Evolutionary conservation across 1,140 invertebrate genomes (phyloP), one percentile per base, ranked within the genome.

Genomic region (Hermatobates lingyangjiaoensis): DNA sequence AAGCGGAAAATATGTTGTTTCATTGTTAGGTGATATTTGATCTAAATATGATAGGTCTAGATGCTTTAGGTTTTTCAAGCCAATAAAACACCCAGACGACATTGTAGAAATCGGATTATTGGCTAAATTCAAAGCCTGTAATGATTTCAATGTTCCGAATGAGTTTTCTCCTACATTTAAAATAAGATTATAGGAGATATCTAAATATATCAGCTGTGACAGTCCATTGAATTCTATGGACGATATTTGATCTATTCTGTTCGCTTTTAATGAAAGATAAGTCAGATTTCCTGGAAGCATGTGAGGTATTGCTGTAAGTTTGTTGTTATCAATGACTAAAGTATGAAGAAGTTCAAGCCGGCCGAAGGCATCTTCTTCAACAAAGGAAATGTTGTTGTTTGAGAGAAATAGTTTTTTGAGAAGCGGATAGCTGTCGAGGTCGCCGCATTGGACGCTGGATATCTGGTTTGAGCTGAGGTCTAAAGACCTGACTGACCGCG

Each of bases 291-390:
- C 67, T 3, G 80, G 76, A 25, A 87, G 61, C 62, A 76, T 76
- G 56, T 70, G 64, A 3, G 87, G 84, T 44, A 90, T 68, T 4
- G 64, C 65, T 3, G 61, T 63, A 23, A 92, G 68, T 18, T 68
- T 61, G 63, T 93, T 93, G 50, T 79, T 77, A 53, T 83, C 81
- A 7, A 92, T 68, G 63, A 85, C 83, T 14, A 94, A 69, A 50
- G 83, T 72, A 25, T 80, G 69, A 4, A 96, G 71, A 58, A 81
- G 76, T 58, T 87, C 83, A 20, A 90, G 63, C 28, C 87, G 71
- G 0, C 84, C 84, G 24, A 94, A 66, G 0, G 88, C 84, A 58
- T 90, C 86, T 27, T 92, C 84, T 64, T 91, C 87, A 4, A 95
- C 74, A 2, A 74, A 68, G 38, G 66, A 67, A 25, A 95, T 73